Evolutionary conservation across 1,140 invertebrate species (phyloP), one percentile per base, ranked within the genome.

Genomic region (Sinella curviseta): DNA sequence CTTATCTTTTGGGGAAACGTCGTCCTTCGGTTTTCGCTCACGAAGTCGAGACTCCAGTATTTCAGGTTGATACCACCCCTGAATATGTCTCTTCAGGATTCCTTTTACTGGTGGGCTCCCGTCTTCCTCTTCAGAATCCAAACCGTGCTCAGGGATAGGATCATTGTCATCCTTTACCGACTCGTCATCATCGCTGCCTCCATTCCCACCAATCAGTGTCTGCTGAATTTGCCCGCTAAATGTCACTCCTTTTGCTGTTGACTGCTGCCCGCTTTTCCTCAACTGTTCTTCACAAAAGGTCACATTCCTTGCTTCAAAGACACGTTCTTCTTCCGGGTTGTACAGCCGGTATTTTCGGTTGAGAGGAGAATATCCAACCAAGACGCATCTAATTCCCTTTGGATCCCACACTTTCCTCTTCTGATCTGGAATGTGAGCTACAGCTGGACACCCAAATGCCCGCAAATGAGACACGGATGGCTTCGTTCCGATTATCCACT

Each of bases 391-490:
- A 1, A 31, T 78, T 17, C 4, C 48, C 36, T 88, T 88, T 17
- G 77, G 60, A 74, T 88, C 86, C 81, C 84, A 86, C 82, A 87
- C 88, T 74, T 36, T 74, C 57, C 87, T 74, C 33, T 86, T 85
- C 76, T 85, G 74, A 26, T 86, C 85, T 12, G 87, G 86, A 34
- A 88, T 83, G 31, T 86, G 84, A 1, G 83, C 84, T 80, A 86
- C 86, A 16, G 86, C 87, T 77, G 80, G 78, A 77, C 86, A 88
- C 73, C 88, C 87, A 86, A 90, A 89, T 55, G 87, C 84, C 84
- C 85, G 87, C 76, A 89, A 84, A 85, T 89, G 85, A 80, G 85
- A 85, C 67, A 89, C 83, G 84, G 89, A 85, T 82, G 88, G 87
- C 85, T 86, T 88, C 79, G 80, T 80, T 77, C 85, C 85, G 84